phyloP scores from a whole-genome alignment of 2,888 invertebrate species.

The Panorpa germanica region DNA sequence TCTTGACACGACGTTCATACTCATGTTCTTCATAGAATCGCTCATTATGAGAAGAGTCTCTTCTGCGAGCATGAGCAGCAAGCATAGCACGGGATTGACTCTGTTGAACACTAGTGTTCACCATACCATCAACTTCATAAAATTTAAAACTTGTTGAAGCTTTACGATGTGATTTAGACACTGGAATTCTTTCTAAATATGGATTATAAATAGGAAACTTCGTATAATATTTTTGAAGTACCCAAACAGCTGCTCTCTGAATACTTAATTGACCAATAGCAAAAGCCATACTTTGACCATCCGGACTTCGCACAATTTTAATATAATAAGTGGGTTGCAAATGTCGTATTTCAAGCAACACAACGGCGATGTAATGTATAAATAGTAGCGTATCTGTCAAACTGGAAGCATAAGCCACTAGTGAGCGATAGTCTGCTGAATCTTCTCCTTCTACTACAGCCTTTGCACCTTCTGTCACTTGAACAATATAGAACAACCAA shows the following conservation, averaged over 20 bases:
- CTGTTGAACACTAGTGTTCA: conserved; percentile 41
- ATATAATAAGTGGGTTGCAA: conserved; percentile 77
- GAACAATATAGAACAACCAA: conserved; percentile 96
- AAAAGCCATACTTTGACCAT: conserved; percentile 79
- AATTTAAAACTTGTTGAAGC: conserved; percentile 82
- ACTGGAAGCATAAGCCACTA: conserved; percentile 85
- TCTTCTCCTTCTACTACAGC: conserved; percentile 63
- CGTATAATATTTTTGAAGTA: conserved; percentile 86
- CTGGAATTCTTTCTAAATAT: conserved; percentile 78
- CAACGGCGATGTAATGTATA: conserved; percentile 85
- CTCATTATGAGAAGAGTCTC: conserved; percentile 90
- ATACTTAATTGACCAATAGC: conserved; percentile 83
- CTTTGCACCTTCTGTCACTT: conserved; percentile 64
- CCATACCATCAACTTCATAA: conserved; percentile 86
- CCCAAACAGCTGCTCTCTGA: conserved; percentile 88
- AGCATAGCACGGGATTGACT: conserved; percentile 51
- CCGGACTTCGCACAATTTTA: conserved; percentile 86
- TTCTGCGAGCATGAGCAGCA: conserved; percentile 61
- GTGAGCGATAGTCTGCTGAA: conserved; percentile 65
- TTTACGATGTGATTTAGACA: conserved; percentile 62
- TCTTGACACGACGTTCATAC: conserved; percentile 81
- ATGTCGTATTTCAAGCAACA: conserved; percentile 85
- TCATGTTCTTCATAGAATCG: conserved; percentile 97
- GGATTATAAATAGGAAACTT: conserved; percentile 96
- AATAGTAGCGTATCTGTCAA: conserved; percentile 86